These are phyloP conservation scores for Cheilosia vulpina DNA, from an alignment of 2,888 invertebrate species.

Conservation along the genomic window DNA sequence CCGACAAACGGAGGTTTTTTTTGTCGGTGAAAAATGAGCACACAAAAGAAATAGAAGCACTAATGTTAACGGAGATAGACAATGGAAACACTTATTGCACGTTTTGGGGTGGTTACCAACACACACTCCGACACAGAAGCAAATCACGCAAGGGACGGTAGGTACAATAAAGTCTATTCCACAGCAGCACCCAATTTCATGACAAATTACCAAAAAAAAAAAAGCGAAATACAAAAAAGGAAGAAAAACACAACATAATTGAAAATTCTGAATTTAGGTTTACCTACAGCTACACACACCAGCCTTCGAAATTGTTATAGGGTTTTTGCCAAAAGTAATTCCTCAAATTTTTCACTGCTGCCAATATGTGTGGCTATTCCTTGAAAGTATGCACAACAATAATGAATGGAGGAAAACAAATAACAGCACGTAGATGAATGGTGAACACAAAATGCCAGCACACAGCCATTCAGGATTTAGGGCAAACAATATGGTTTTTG, in stretches of 20 bases:
- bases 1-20: background rate
- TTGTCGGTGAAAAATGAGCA: slow-evolving; percentile 23
- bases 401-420: slow-evolving; percentile 18
- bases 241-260: background rate
- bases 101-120: background rate
- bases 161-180: slow-evolving; percentile 30
- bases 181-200: slow-evolving; percentile 33
- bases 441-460: slow-evolving; percentile 16
- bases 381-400: slow-evolving; percentile 22
- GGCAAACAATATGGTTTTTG: slow-evolving; percentile 17
- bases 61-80: slow-evolving; percentile 12
- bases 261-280: background rate
- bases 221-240: slow-evolving; percentile 5
- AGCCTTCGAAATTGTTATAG: slow-evolving; percentile 15
- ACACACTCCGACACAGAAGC: slow-evolving; percentile 4
- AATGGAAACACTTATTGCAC: background rate
- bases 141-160: slow-evolving; percentile 48
- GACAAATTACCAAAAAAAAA: slow-evolving; percentile 48
- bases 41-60: slow-evolving; percentile 26
- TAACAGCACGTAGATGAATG: background rate
- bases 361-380: slow-evolving; percentile 8
- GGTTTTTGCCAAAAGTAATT: slow-evolving; percentile 35
- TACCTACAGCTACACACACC: background rate
- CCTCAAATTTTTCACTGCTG: slow-evolving; percentile 33
- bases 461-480: slow-evolving; percentile 9